These are phyloP conservation scores for Neocrepidodera transversa DNA, from an alignment of 2,888 invertebrate species.

Conservation along the genomic window DNA sequence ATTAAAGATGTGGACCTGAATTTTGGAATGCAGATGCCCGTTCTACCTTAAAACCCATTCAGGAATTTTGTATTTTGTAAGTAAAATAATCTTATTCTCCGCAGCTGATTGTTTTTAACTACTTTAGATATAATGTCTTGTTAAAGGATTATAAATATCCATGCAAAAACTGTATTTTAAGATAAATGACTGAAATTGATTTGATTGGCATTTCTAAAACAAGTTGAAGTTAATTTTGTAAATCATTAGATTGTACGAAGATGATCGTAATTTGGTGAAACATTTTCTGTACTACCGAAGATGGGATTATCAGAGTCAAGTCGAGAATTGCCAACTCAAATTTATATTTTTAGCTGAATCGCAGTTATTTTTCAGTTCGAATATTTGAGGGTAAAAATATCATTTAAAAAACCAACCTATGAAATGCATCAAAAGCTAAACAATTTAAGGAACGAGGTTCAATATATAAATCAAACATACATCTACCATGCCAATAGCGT, in stretches of 20 bases:
- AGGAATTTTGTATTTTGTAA: too few relatives aligned
- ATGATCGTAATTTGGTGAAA: background rate
- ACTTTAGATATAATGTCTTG: too few relatives aligned
- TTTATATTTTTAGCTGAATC: slow-evolving; percentile 22
- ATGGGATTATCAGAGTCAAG: slow-evolving; percentile 23
- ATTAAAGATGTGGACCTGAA: too few relatives aligned
- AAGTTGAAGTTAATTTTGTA: slow-evolving; percentile 8
- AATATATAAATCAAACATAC: slow-evolving; percentile 34
- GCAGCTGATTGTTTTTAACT: too few relatives aligned
- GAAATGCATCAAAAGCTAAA: slow-evolving; percentile 37
- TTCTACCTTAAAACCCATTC: too few relatives aligned
- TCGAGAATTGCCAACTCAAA: slow-evolving; percentile 33
- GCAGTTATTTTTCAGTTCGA: slow-evolving; percentile 32
- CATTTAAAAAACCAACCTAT: slow-evolving; percentile 21
- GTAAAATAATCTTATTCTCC: too few relatives aligned
- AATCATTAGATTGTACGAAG: slow-evolving; percentile 2
- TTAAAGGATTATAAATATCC: too few relatives aligned
- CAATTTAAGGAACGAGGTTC: slow-evolving; percentile 36
- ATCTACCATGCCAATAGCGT: slow-evolving; percentile 37
- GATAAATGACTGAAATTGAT: too few relatives aligned
- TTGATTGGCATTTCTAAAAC: slow-evolving; percentile 4
- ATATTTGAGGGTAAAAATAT: background rate
- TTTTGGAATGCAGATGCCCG: too few relatives aligned
- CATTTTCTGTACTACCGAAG: slow-evolving; percentile 2
- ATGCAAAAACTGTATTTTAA: too few relatives aligned